Percentiles rank a stretch among this genome's conserved stretches.
Evolutionary conservation across 2,888 invertebrate genomes (phyloP).

Genomic region (Trachelus iudaicus): DNA sequence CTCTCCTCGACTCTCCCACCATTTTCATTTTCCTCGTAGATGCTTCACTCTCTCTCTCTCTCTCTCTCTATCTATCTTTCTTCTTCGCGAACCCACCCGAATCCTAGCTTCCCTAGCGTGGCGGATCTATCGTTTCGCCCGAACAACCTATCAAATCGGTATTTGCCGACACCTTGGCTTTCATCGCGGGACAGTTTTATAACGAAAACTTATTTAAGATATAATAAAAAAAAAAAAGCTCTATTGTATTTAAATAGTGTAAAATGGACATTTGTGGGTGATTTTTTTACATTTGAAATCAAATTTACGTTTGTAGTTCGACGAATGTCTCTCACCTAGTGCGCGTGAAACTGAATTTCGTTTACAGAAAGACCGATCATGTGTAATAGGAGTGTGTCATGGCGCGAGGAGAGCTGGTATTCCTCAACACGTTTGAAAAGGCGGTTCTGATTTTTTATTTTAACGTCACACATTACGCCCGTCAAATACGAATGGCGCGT

Average conservation of each 20-base stretch:
- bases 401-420: neutral
- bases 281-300: slow-evolving; percentile 60
- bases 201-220: slow-evolving; percentile 64
- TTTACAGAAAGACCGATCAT: slow-evolving; percentile 33
- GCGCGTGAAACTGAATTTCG: slow-evolving; percentile 61
- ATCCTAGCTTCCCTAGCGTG: slow-evolving; percentile 21
- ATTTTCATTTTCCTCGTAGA: neutral
- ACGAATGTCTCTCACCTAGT: slow-evolving; percentile 65
- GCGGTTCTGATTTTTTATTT: neutral
- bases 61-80: too few species aligned
- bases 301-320: slow-evolving; percentile 64
- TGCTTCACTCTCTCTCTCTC: neutral
- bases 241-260: slow-evolving; percentile 67
- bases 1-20: neutral
- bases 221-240: slow-evolving; percentile 55
- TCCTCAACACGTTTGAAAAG: neutral
- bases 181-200: slow-evolving; percentile 61
- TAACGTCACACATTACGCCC: neutral
- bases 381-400: slow-evolving; percentile 30
- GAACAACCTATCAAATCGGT: slow-evolving; percentile 54
- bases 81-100: neutral
- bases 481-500: neutral
- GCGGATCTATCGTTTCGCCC: slow-evolving; percentile 50
- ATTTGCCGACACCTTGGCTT: slow-evolving; percentile 60
- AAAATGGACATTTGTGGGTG: slow-evolving; percentile 65